phyloP scores from a whole-genome alignment of 30 jellyfish, hydroid and myxozoan species.

The Aurelia aurita complex sp. Pacific region DNA sequence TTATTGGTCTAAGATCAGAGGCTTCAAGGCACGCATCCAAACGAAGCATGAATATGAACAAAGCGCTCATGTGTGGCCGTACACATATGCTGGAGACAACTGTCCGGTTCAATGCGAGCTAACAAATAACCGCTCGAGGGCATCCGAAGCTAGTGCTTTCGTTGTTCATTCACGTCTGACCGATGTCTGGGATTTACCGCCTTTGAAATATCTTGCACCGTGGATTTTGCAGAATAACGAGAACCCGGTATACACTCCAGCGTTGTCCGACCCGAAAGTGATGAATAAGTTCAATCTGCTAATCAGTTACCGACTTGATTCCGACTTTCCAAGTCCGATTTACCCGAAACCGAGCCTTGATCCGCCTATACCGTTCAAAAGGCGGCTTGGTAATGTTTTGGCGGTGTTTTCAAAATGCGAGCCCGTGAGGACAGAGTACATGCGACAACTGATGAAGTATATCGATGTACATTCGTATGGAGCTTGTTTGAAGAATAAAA shows the following conservation, averaged over 20 bases:
- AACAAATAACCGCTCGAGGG: slow-evolving; percentile 89
- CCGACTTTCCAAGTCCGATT: slow-evolving; percentile 99
- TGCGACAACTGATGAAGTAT: slow-evolving; percentile 96
- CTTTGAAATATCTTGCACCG: slow-evolving; percentile 92
- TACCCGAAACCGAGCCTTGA: slow-evolving; percentile 94
- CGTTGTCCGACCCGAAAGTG: slow-evolving; percentile 84
- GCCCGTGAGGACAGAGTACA: slow-evolving; percentile 96
- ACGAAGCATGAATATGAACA: slow-evolving; percentile 81
- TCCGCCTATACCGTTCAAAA: slow-evolving; percentile 83
- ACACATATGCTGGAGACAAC: slow-evolving; percentile 91
- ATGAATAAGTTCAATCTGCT: slow-evolving; percentile 94
- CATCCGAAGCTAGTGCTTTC: slow-evolving; percentile 95
- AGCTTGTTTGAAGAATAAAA: slow-evolving; percentile 92
- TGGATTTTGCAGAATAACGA: slow-evolving; percentile 98
- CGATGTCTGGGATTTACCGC: slow-evolving; percentile 98
- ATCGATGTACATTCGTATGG: slow-evolving; percentile 97
- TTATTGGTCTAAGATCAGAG: slow-evolving; percentile 98
- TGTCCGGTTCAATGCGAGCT: slow-evolving; percentile 96
- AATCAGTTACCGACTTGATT: slow-evolving; percentile 89
- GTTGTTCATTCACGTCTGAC: slow-evolving; percentile 96
- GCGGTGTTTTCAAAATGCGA: slow-evolving; percentile 99
- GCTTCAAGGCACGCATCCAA: slow-evolving; percentile 89
- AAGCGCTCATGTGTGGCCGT: slow-evolving; percentile 97
- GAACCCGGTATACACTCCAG: slow-evolving; percentile 99
- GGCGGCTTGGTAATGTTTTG: slow-evolving; percentile 90